Evolutionary conservation across 2,888 invertebrate species (phyloP), one percentile per base, ranked within the genome.

Genomic region (Drosophila hamatofila): DNA sequence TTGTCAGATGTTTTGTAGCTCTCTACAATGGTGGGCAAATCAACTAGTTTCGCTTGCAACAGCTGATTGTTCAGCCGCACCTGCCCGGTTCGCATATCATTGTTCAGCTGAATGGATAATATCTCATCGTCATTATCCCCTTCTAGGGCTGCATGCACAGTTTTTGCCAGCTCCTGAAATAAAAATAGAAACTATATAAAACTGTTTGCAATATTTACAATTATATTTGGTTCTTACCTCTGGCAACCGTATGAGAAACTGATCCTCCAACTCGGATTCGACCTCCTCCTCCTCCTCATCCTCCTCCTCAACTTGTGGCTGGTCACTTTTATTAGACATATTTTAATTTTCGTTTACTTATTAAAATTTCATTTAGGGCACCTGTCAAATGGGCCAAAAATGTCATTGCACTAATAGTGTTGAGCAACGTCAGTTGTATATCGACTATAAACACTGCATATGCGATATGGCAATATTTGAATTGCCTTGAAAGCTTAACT

Each of bases 1-100:
- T 95, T 96, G 92, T 99, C 99, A 66, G 98, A 97, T 0, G 98
- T 98, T 94, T 99, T 99, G 58, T 97, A 93, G 0, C 98, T 97
- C 93, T 99, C 98, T 9, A 98, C 95, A 12, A 98, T 94, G 14
- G 97, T 96, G 0, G 98, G 98, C 46, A 98, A 93, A 93, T 99
- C 98, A 0, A 98, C 95, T 35, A 98, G 95, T 94, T 97, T 98
- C 0, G 96, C 96, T 91, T 96, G 96, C 92, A 98, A 94, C 25
- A 96, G 92, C 95, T 97, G 97, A 83, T 97, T 96, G 91, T 98
- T 98, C 72, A 98, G 95, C 72, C 96, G 94, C 0, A 98, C 97
- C 92, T 96, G 96, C 4, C 97, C 97, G 90, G 96, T 96, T 58
- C 98, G 94, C 94, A 97, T 95, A 90, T 98, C 98, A 90, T 95